Evolutionary conservation across 2,888 invertebrate species (phyloP).

Genomic region (Acanthosepion pharaonis): DNA sequence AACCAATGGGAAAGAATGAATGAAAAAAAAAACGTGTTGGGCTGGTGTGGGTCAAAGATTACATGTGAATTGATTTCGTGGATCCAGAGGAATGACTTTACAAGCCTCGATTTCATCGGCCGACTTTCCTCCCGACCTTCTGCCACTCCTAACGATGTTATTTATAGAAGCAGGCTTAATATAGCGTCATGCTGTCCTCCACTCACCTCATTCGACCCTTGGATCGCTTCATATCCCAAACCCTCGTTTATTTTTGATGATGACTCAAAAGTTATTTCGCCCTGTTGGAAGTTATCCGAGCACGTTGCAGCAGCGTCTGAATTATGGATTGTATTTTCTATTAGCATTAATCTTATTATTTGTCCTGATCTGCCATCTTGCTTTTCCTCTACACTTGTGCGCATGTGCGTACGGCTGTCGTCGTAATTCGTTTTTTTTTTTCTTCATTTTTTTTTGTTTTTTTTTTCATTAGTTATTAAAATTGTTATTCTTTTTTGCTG

Average conservation of each 20-base stretch:
- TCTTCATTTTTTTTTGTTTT: too few relatives aligned
- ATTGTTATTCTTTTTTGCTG: too few relatives aligned
- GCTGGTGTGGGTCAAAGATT: neutral
- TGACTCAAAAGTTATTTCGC: conserved; percentile 33
- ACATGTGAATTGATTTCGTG: conserved; percentile 14
- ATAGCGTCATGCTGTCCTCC: too few relatives aligned
- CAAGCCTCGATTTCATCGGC: neutral
- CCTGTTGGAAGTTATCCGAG: neutral
- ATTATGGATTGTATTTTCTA: conserved; percentile 18
- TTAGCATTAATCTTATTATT: neutral
- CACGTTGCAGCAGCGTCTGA: neutral
- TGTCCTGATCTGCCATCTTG: neutral
- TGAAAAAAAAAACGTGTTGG: neutral
- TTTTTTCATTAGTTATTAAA: too few relatives aligned
- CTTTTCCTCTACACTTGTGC: too few relatives aligned
- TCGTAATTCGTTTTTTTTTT: too few relatives aligned
- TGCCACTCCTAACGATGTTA: too few relatives aligned
- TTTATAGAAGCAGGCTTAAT: too few relatives aligned
- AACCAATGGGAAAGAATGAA: too few relatives aligned
- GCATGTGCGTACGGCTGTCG: too few relatives aligned
- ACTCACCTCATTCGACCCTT: too few relatives aligned
- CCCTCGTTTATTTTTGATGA: neutral
- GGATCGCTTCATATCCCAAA: too few relatives aligned
- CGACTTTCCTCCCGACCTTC: neutral
- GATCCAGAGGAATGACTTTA: neutral